Evolutionary conservation across 2,113 vertebrate species (phyloP).

Genomic region (Anolis carolinensis): DNA sequence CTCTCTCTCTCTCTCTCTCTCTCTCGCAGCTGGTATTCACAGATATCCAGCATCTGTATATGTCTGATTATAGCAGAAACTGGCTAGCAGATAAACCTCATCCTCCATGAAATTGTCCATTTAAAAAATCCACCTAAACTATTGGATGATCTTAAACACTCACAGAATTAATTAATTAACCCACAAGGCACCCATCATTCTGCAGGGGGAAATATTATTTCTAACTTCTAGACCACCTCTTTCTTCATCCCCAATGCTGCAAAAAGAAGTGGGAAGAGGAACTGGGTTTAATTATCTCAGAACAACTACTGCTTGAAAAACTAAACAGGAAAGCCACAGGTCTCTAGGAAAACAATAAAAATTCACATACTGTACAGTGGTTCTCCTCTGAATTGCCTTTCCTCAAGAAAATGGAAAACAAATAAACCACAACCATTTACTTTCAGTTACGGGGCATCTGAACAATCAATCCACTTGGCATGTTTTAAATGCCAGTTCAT

Average conservation of each 20-base stretch:
- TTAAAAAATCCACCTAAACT: not conserved
- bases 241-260: not conserved
- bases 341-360: not conserved
- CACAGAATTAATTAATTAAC: too few relatives aligned
- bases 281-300: too few relatives aligned
- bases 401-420: not conserved
- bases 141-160: too few relatives aligned
- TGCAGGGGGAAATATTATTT: not conserved
- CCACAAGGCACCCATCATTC: too few relatives aligned
- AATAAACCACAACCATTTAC: not conserved
- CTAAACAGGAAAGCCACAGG: too few relatives aligned
- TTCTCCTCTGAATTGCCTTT: slow-evolving; percentile 22
- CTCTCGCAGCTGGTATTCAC: not conserved
- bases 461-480: slow-evolving; percentile 15
- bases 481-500: not conserved
- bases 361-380: too few relatives aligned
- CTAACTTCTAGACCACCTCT: not conserved
- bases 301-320: not conserved
- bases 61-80: not conserved
- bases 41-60: not conserved
- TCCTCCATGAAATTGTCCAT: not conserved
- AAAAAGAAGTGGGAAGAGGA: not conserved
- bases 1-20: not conserved
- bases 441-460: slow-evolving; percentile 34
- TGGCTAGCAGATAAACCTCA: not conserved